Conservation (phyloP, 2,797 vertebrate genomes). For the Allenopithecus nigroviridis region DNA sequence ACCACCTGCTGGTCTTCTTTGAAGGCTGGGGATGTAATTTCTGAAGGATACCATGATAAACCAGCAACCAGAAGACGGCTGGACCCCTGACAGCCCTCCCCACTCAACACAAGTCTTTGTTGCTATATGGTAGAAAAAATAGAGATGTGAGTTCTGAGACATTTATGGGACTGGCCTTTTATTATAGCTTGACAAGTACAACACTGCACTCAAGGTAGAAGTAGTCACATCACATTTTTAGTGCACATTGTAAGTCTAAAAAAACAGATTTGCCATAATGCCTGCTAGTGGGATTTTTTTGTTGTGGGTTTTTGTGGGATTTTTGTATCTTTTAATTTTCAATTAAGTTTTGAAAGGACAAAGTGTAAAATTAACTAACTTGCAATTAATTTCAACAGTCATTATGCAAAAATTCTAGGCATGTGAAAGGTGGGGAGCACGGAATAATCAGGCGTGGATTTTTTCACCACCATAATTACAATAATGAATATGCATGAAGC, state of each 20-base stretch:
- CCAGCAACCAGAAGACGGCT: not conserved
- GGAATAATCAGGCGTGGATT: slow-evolving; percentile 84
- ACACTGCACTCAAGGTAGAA: not conserved
- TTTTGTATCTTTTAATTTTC: slow-evolving; percentile 79
- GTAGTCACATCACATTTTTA: slow-evolving; percentile 50
- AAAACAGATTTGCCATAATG: slow-evolving; percentile 51
- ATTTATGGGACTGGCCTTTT: not conserved
- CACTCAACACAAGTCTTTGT: not conserved
- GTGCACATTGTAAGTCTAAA: slow-evolving; percentile 25
- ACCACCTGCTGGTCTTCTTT: not conserved
- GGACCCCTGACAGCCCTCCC: not conserved
- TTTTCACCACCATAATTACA: slow-evolving; percentile 84
- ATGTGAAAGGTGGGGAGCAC: slow-evolving; percentile 81
- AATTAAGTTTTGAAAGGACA: slow-evolving; percentile 84
- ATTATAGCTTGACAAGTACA: not conserved
- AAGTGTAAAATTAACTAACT: slow-evolving; percentile 86
- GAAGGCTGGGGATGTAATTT: not conserved
- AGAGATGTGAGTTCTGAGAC: not conserved
- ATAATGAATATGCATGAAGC: slow-evolving; percentile 88
- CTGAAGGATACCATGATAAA: rapidly evolving
- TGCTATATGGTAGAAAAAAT: not conserved
- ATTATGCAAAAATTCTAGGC: slow-evolving; percentile 85
- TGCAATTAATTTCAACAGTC: slow-evolving; percentile 87
- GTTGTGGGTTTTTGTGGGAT: not conserved
- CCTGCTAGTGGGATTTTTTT: slow-evolving; percentile 26